phyloP scores from a whole-genome alignment of 2,888 invertebrate species.

The Peribatodes rhomboidaria region DNA sequence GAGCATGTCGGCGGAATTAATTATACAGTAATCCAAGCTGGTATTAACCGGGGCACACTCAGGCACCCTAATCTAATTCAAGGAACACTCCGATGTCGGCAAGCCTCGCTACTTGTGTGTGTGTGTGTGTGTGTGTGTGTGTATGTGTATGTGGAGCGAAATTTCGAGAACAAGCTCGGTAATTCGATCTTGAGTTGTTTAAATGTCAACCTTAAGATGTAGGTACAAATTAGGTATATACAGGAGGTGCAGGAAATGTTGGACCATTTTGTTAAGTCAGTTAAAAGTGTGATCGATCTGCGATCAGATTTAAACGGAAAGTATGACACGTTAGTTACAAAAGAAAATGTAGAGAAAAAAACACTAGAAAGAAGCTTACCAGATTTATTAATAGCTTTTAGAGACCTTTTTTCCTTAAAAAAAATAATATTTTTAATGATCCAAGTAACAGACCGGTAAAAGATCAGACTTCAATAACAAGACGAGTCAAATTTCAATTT shows the following conservation, averaged over 20 bases:
- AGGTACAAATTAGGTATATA: not conserved
- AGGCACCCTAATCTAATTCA: conserved; percentile 38
- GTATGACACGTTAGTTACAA: not conserved
- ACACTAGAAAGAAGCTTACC: no score
- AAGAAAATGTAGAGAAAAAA: no score
- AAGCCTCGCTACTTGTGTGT: conserved; percentile 10
- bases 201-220: conserved; percentile 27
- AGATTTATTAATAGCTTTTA: no score
- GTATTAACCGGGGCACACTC: conserved; percentile 53
- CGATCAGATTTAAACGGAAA: not conserved
- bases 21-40: conserved; percentile 51
- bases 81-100: conserved; percentile 33
- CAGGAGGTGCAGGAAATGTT: not conserved
- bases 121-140: conserved; percentile 18
- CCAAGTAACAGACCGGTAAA: no score
- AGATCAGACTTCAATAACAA: no score
- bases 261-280: not conserved
- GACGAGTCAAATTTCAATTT: no score
- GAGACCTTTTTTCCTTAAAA: no score
- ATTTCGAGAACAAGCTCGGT: conserved; percentile 30
- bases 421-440: no score
- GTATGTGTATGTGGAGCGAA: conserved; percentile 20
- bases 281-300: not conserved
- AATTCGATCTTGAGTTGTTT: conserved; percentile 34
- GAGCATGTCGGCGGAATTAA: conserved; percentile 40